Evolutionary conservation across 2,888 invertebrate species (phyloP), one percentile per base, ranked within the genome.

Genomic region (Coleophora deauratella): DNA sequence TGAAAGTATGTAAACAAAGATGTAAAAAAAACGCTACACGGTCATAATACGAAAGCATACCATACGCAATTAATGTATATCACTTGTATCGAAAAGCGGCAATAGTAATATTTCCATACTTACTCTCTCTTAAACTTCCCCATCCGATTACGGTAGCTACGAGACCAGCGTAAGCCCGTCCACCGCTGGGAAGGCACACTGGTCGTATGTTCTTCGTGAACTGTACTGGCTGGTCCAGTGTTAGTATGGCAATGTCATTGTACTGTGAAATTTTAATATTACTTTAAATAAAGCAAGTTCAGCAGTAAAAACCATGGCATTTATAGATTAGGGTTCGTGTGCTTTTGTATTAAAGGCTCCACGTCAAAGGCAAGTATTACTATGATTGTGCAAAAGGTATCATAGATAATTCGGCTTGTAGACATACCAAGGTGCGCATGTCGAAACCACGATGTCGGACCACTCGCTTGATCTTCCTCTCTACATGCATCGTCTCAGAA

Each of bases 401-500:
- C n/a, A n/a, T n/a, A n/a, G n/a, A n/a, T n/a, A n/a, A n/a, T n/a
- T n/a, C n/a, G n/a, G n/a, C n/a, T 6, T 21, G 21, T 6, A 21
- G 21, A 4, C 31, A 73, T 78, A 93, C 93, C 87, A 96, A 77
- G 33, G 94, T 95, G 49, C 93, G 88, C 58, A 93, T 90, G 62
- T 94, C 93, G 61, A 95, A 96, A 27, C 93, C 93, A 57, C 92
- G 89, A 66, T 96, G 95, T 39, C 95, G 86, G n/a, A 95, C 93
- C 1, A 96, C 91, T 46, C 94, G 87, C 61, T 93, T 93, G 39
- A 95, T 93, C 62, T 91, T 90, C 56, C 93, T 89, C 53, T 93
- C 93, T 21, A 94, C 72, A 64, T 95, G 95, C 44, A 88, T 87
- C 1, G 92, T 91, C 71, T 95, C 95, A 2, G 88, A 76, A 59